Percentiles rank a stretch among this genome's conserved stretches.
Conservation (phyloP, 2,797 vertebrate genomes). For the Nothura maculosa region DNA sequence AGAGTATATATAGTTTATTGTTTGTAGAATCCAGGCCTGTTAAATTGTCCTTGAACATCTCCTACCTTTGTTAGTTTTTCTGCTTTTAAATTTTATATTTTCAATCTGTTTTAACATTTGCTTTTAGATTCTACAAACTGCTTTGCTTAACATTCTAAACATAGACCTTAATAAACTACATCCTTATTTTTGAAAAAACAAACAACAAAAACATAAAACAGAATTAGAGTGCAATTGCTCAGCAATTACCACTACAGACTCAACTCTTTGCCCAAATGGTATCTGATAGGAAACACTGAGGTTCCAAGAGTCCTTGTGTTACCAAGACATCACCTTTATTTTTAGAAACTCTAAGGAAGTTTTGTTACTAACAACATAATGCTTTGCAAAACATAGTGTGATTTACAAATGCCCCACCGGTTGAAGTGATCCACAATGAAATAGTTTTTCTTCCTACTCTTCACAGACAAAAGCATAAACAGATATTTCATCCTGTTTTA, state of each 20-base stretch:
- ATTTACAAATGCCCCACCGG: background rate
- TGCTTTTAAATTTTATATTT: background rate
- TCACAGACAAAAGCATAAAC: background rate
- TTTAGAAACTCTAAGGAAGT: slow-evolving; percentile 42
- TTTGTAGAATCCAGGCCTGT: background rate
- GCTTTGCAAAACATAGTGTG: slow-evolving; percentile 19
- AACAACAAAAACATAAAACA: background rate
- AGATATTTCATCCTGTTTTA: slow-evolving; percentile 27
- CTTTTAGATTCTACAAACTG: background rate
- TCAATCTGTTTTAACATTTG: background rate
- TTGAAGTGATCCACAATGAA: background rate
- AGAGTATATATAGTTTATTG: background rate
- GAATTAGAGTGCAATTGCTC: background rate
- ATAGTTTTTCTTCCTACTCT: slow-evolving; percentile 36
- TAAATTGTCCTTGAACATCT: background rate
- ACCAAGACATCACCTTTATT: background rate
- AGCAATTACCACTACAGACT: background rate
- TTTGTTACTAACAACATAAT: slow-evolving; percentile 53
- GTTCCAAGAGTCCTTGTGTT: background rate
- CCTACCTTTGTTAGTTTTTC: background rate
- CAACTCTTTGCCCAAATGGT: background rate
- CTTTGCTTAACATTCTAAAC: background rate
- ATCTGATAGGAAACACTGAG: background rate
- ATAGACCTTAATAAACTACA: background rate
- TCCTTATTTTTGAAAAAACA: background rate